Percentiles rank a stretch among this genome's conserved stretches.
Conservation (phyloP, 2,888 invertebrate species). For the Ptychoptera albimana region DNA sequence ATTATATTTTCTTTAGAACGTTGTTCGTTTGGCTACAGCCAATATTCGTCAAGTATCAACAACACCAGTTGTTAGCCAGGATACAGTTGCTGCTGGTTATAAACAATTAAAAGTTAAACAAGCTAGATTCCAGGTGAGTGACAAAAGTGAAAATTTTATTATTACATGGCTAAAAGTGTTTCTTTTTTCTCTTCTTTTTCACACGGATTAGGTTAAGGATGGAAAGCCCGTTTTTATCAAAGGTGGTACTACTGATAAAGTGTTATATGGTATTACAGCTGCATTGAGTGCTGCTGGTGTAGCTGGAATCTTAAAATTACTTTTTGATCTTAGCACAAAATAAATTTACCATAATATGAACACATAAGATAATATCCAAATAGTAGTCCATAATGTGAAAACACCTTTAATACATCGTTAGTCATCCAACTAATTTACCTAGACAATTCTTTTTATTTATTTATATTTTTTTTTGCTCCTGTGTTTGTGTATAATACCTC, state of each 20-base stretch:
- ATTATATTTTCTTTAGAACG: too few relatives aligned
- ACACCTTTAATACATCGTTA: background rate
- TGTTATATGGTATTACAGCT: constrained; percentile 29
- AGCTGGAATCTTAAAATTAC: constrained; percentile 17
- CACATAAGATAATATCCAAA: constrained; percentile 3
- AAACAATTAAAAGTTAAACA: background rate
- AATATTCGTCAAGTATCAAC: background rate
- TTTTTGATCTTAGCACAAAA: constrained; percentile 15
- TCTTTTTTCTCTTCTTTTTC: background rate
- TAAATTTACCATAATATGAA: too few relatives aligned
- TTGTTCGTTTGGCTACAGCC: too few relatives aligned
- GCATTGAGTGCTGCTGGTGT: constrained; percentile 24
- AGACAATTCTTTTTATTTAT: background rate
- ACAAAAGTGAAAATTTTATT: background rate
- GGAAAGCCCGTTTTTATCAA: constrained; percentile 36
- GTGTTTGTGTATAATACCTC: background rate
- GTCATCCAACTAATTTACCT: background rate
- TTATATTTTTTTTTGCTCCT: constrained; percentile 7
- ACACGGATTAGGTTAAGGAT: constrained; percentile 18
- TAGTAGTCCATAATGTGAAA: background rate
- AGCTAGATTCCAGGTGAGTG: constrained; percentile 2
- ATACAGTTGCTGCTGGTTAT: constrained; percentile 1
- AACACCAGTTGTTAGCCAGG: background rate
- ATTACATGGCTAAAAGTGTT: background rate
- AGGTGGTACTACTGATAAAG: constrained; percentile 30